A percentile compares a stretch with the other conserved stretches of the same genome.
Evolutionary conservation across 2,888 invertebrate species (phyloP).

Genomic region (Gandaritis pyraliata): DNA sequence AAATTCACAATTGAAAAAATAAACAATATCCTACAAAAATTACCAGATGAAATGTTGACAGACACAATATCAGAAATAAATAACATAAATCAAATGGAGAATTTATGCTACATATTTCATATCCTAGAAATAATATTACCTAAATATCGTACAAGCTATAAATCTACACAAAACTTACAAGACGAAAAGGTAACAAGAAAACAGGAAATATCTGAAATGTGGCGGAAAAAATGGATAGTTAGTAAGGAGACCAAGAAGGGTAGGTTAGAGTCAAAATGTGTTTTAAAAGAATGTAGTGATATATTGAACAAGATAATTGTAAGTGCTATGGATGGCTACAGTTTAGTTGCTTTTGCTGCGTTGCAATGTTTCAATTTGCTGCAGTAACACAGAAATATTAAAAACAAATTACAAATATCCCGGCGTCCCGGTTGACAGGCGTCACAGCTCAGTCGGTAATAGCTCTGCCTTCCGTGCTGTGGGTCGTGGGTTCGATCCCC

Average conservation of each 20-base stretch:
- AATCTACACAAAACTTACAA: slow-evolving; percentile 49
- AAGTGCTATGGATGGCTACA: slow-evolving; percentile 64
- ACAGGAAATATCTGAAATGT: slow-evolving; percentile 65
- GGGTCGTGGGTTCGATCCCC: too few relatives aligned
- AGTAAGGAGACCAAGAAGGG: slow-evolving; percentile 46
- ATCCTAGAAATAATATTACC: slow-evolving; percentile 61
- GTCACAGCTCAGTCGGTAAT: too few relatives aligned
- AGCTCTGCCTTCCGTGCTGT: too few relatives aligned
- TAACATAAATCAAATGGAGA: slow-evolving; percentile 57
- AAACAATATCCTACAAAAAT: slow-evolving; percentile 50
- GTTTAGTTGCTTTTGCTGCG: slow-evolving; percentile 66
- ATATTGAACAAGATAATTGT: slow-evolving; percentile 69
- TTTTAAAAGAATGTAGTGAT: slow-evolving; percentile 55
- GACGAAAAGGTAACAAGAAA: slow-evolving; percentile 53
- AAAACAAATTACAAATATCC: too few relatives aligned
- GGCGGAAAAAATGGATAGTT: slow-evolving; percentile 72
- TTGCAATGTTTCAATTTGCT: slow-evolving; percentile 73
- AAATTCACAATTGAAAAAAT: slow-evolving; percentile 67
- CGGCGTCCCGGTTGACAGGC: too few relatives aligned
- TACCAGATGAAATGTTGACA: slow-evolving; percentile 47
- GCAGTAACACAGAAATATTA: slow-evolving; percentile 38
- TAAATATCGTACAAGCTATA: slow-evolving; percentile 48
- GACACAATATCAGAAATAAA: slow-evolving; percentile 53
- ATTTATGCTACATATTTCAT: slow-evolving; percentile 64
- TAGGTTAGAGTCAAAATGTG: slow-evolving; percentile 52